Conservation (phyloP, 2,113 vertebrate species). For the Neoarius graeffei region DNA sequence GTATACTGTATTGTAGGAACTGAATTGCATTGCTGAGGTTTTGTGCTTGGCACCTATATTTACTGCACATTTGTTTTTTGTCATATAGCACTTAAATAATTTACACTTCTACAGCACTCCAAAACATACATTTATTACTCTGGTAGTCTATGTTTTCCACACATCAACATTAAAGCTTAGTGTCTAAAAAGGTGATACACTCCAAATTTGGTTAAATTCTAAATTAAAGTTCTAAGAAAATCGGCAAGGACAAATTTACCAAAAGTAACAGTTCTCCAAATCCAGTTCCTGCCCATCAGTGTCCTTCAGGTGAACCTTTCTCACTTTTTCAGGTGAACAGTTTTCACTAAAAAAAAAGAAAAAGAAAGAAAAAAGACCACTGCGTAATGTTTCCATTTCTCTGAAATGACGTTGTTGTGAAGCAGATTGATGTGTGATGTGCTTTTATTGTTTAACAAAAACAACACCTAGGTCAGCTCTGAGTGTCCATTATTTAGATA, state of each 20-base stretch:
- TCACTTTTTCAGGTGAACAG: neutral
- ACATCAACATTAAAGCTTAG: conserved; percentile 83
- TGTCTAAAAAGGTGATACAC: conserved; percentile 68
- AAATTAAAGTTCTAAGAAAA: conserved; percentile 55
- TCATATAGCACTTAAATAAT: conserved; percentile 96
- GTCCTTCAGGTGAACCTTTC: conserved; percentile 8
- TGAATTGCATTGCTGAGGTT: conserved; percentile 91
- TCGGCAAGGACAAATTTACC: conserved; percentile 39
- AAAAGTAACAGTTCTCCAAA: neutral
- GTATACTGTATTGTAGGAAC: conserved; percentile 63
- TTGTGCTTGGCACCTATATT: conserved; percentile 95
- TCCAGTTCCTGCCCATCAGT: neutral
- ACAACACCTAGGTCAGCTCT: neutral
- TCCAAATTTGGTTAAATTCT: conserved; percentile 61
- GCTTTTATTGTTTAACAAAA: conserved; percentile 35
- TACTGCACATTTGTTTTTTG: conserved; percentile 73
- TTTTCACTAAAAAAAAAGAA: neutral
- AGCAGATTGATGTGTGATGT: conserved; percentile 53
- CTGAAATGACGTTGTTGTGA: conserved; percentile 17
- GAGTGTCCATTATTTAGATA: conserved; percentile 51
- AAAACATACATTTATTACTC: conserved; percentile 87
- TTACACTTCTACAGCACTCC: conserved; percentile 90
- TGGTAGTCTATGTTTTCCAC: conserved; percentile 86
- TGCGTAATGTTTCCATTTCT: conserved; percentile 2
- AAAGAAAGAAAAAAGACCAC: too few species aligned